A percentile compares a stretch with the other conserved stretches of the same genome.
Conservation (phyloP, 2,113 vertebrate species). For the Urocolius indicus region DNA sequence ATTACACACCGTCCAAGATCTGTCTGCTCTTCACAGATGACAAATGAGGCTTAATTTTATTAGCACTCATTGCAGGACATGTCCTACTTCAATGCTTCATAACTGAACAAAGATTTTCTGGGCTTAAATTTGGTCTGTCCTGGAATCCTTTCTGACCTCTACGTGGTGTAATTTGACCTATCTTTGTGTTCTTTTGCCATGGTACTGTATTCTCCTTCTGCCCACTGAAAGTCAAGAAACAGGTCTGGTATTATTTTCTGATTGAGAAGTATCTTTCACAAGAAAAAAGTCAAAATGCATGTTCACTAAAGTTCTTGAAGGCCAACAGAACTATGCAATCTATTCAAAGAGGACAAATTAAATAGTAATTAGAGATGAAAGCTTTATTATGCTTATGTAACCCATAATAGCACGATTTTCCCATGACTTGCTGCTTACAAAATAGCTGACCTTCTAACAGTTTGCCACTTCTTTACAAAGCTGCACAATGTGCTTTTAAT, state of each 20-base stretch:
- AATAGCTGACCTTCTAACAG: constrained; percentile 48
- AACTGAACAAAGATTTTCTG: background rate
- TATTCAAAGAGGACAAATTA: constrained; percentile 45
- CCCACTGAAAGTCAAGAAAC: background rate
- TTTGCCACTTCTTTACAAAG: constrained; percentile 20
- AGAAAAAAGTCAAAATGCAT: background rate
- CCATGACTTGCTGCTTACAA: constrained; percentile 54
- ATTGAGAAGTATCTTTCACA: background rate
- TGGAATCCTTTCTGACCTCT: background rate
- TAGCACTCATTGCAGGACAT: background rate
- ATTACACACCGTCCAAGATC: background rate
- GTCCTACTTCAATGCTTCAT: background rate
- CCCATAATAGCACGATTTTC: constrained; percentile 40
- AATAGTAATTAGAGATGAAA: constrained; percentile 60
- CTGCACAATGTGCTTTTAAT: constrained; percentile 49
- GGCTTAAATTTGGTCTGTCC: background rate
- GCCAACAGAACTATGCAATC: background rate
- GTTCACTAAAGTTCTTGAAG: constrained; percentile 10
- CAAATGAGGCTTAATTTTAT: background rate
- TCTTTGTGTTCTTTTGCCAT: background rate
- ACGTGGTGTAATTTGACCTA: background rate
- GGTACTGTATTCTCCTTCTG: background rate
- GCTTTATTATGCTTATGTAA: constrained; percentile 62
- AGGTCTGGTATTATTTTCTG: background rate
- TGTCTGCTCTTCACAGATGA: background rate